These are phyloP conservation scores for Crenichthys baileyi DNA, from an alignment of 2,797 vertebrate genomes.

Conservation along the genomic window DNA sequence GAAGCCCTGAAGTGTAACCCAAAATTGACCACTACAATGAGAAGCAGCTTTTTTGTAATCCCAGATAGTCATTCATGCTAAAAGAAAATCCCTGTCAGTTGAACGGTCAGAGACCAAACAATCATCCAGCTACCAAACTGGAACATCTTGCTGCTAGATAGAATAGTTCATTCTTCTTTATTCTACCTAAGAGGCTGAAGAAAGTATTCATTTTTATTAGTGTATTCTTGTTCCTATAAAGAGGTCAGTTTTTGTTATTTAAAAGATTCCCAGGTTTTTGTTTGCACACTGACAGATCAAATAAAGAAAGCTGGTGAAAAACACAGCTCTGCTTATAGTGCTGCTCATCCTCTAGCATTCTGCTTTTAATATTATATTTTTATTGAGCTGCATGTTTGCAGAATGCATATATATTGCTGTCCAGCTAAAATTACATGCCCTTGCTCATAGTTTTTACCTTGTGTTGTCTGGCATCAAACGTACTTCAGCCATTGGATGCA, in stretches of 20 bases:
- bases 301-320: not conserved
- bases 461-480: not conserved
- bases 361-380: constrained; percentile 3
- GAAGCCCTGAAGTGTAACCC: constrained; percentile 34
- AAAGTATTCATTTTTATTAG: not conserved
- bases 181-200: not conserved
- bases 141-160: not conserved
- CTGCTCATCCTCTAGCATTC: not conserved
- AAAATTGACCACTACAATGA: constrained; percentile 31
- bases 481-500: not conserved
- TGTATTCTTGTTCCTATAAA: not conserved
- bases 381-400: constrained; percentile 20
- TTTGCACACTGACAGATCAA: not conserved
- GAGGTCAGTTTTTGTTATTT: not conserved
- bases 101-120: constrained; percentile 10
- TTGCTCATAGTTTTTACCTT: not conserved
- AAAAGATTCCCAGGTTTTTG: not conserved
- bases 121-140: not conserved
- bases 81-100: not conserved
- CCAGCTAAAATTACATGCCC: not conserved
- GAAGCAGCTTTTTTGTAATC: constrained; percentile 18
- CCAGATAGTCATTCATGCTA: constrained; percentile 41
- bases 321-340: not conserved
- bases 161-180: not conserved
- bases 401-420: constrained; percentile 19